phyloP scores from a whole-genome alignment of 2,888 invertebrate genomes.

The Lasioglossum calceatum region DNA sequence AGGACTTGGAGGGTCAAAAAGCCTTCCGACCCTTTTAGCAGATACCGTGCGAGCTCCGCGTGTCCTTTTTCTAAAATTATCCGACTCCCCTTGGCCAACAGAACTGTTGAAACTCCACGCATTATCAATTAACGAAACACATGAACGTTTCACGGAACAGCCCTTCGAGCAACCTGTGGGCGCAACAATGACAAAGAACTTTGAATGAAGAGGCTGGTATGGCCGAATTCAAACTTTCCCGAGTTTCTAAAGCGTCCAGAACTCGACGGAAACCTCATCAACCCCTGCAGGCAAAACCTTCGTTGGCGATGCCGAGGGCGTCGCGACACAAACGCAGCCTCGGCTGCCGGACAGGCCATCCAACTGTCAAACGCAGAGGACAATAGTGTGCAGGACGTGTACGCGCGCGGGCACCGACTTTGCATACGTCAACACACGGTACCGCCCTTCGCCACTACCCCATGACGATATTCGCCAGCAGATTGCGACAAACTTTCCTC shows the following conservation, averaged over 20 bases:
- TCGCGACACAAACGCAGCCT: constrained; percentile 20
- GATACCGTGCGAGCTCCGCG: neutral
- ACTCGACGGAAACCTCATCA: constrained; percentile 13
- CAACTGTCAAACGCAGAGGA: constrained; percentile 66
- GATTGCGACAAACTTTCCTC: constrained; percentile 48
- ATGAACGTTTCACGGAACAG: neutral
- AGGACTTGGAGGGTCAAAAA: neutral
- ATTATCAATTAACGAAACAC: neutral
- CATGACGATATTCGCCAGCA: constrained; percentile 40
- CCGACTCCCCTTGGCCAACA: neutral
- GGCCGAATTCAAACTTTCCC: neutral
- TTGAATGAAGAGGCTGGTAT: neutral
- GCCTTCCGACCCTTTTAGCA: neutral
- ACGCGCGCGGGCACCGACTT: constrained; percentile 48
- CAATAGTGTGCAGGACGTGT: constrained; percentile 42
- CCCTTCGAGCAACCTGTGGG: neutral
- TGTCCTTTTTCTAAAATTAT: neutral
- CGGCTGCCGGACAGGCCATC: constrained; percentile 48
- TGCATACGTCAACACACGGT: constrained; percentile 60
- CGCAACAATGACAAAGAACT: neutral
- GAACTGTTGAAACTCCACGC: neutral
- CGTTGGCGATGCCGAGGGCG: neutral
- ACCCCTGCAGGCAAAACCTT: neutral
- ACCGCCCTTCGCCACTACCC: neutral
- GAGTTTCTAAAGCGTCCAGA: constrained; percentile 10